Percentiles rank a stretch among this genome's conserved stretches.
Conservation (phyloP, 2,113 vertebrate genomes). For the Odocoileus virginianus region DNA sequence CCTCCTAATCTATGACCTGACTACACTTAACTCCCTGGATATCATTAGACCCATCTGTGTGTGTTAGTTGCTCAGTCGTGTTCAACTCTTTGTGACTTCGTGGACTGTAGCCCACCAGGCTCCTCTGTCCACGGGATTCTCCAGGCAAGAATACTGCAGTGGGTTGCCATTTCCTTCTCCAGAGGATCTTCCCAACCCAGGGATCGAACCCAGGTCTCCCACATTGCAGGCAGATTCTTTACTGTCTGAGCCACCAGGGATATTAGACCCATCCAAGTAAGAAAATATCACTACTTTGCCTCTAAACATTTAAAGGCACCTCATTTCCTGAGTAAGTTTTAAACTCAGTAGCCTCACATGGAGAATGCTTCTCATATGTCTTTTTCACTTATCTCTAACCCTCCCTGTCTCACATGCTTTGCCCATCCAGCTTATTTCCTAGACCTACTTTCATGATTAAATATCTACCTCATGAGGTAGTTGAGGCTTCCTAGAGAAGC, state of each 20-base stretch:
- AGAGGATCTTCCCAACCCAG: background rate
- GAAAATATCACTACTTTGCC: background rate
- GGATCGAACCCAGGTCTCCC: accelerated
- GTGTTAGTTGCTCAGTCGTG: background rate
- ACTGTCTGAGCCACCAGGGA: background rate
- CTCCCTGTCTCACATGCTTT: background rate
- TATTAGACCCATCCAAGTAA: background rate
- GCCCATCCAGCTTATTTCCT: background rate
- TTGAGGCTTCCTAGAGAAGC: background rate
- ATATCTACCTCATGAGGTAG: background rate
- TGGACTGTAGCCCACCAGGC: background rate
- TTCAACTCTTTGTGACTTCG: background rate
- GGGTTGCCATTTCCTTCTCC: background rate
- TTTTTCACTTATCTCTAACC: background rate
- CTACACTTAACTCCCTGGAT: background rate
- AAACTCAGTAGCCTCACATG: background rate
- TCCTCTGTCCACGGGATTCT: background rate
- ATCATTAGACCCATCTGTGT: background rate
- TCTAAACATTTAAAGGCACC: background rate
- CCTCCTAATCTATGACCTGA: background rate
- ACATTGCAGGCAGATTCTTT: background rate
- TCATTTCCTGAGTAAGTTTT: background rate
- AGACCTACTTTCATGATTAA: background rate
- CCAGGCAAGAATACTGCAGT: background rate
- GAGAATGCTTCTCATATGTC: background rate